A percentile compares a stretch with the other conserved stretches of the same genome.
Evolutionary conservation across 2,113 vertebrate species (phyloP).

Genomic region (Grammomys surdaster): DNA sequence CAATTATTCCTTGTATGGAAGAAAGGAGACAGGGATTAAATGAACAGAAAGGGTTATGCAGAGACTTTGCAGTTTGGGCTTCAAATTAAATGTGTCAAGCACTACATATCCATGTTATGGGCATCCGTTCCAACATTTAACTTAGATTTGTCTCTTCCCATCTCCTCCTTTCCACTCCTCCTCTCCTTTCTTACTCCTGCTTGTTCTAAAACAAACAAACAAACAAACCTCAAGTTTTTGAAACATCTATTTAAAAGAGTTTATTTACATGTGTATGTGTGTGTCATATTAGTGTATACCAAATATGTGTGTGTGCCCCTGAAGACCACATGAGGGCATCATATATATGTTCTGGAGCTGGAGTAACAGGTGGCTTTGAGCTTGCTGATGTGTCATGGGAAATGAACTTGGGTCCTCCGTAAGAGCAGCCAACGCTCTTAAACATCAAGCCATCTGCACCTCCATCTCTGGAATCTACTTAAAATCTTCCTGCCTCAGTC

Average conservation of each 20-base stretch:
- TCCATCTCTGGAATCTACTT: not conserved
- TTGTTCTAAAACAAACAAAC: not conserved
- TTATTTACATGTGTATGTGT: not conserved
- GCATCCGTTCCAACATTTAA: not conserved
- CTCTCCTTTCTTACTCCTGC: not conserved
- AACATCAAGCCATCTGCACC: not conserved
- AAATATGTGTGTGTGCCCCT: not conserved
- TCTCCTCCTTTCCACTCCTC: not conserved
- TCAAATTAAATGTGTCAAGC: not conserved
- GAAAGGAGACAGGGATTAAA: not conserved
- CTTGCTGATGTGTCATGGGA: not conserved
- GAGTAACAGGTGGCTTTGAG: not conserved
- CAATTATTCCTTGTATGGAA: constrained; percentile 10
- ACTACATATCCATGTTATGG: not conserved
- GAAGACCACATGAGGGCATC: not conserved
- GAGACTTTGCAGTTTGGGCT: not conserved
- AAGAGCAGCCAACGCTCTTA: not conserved
- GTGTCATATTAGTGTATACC: not conserved
- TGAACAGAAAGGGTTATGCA: not conserved
- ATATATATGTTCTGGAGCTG: no score
- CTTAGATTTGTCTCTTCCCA: not conserved
- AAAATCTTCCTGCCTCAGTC: not conserved
- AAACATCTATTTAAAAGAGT: not conserved
- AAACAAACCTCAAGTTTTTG: not conserved
- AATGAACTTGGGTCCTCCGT: not conserved